phyloP scores from a whole-genome alignment of 2,797 vertebrate genomes.

The Schizopygopsis pylzovi region DNA sequence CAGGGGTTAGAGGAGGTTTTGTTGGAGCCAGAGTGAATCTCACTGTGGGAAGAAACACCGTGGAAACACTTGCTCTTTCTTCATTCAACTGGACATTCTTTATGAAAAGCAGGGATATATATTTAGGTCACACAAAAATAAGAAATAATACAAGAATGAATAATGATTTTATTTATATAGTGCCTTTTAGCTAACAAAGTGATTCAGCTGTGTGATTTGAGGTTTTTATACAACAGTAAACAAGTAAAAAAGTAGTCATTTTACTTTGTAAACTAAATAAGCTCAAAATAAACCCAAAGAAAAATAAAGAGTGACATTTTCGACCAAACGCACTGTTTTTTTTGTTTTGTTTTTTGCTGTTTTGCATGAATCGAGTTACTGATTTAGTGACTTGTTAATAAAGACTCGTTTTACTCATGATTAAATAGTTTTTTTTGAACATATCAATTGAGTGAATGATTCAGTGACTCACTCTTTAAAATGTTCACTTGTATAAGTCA shows the following conservation, averaged over 20 bases:
- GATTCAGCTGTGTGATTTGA: not conserved
- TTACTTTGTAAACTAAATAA: not conserved
- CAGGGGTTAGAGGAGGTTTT: slow-evolving; percentile 10
- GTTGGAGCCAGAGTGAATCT: not conserved
- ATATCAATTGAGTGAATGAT: not conserved
- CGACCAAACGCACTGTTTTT: not conserved
- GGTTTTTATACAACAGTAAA: not conserved
- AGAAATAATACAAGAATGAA: not conserved
- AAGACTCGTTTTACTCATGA: not conserved
- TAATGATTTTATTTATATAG: slow-evolving; percentile 3
- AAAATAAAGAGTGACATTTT: not conserved
- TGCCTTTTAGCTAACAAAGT: not conserved
- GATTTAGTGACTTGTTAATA: not conserved
- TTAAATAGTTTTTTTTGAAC: not conserved
- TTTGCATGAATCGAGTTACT: not conserved
- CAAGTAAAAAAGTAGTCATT: not conserved
- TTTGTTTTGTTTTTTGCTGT: not conserved
- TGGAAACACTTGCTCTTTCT: not conserved
- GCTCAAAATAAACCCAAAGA: too few relatives aligned
- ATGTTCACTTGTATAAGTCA: not conserved
- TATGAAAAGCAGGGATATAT: not conserved
- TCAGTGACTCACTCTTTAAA: not conserved
- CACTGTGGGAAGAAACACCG: slow-evolving; percentile 1
- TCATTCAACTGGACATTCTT: not conserved
- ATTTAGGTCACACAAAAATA: not conserved